Conservation (phyloP, 1,140 invertebrate genomes). For the Anadara kagoshimensis region DNA sequence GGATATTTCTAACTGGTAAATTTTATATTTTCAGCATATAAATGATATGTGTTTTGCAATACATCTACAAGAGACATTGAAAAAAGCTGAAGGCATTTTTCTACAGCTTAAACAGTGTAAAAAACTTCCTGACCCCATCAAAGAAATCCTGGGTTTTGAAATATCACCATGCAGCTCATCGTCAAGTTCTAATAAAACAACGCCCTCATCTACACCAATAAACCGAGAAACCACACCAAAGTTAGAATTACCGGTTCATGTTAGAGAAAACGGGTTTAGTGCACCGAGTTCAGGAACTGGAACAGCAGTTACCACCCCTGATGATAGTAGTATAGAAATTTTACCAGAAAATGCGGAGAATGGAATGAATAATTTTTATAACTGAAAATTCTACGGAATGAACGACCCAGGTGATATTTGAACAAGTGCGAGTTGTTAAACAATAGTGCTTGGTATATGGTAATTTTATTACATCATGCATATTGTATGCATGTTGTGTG, state of each 20-base stretch:
- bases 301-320: constrained; percentile 55
- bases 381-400: constrained; percentile 17
- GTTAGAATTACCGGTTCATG: constrained; percentile 30
- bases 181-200: constrained; percentile 38
- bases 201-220: constrained; percentile 35
- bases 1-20: neutral
- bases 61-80: constrained; percentile 85
- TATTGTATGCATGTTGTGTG: neutral
- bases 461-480: neutral
- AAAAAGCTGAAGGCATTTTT: constrained; percentile 92
- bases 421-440: neutral
- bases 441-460: neutral
- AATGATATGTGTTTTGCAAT: constrained; percentile 92
- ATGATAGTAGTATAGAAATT: constrained; percentile 69
- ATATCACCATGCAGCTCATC: constrained; percentile 39
- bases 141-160: constrained; percentile 65
- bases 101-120: constrained; percentile 82
- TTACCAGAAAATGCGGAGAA: constrained; percentile 48
- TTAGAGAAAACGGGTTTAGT: constrained; percentile 38
- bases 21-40: constrained; percentile 84
- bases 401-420: neutral
- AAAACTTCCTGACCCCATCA: constrained; percentile 60
- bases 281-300: constrained; percentile 39
- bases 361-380: constrained; percentile 34
- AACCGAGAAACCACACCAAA: constrained; percentile 29